A percentile compares a stretch with the other conserved stretches of the same genome.
Conservation (phyloP, 2,113 vertebrate genomes). For the Pygoscelis antarcticus region DNA sequence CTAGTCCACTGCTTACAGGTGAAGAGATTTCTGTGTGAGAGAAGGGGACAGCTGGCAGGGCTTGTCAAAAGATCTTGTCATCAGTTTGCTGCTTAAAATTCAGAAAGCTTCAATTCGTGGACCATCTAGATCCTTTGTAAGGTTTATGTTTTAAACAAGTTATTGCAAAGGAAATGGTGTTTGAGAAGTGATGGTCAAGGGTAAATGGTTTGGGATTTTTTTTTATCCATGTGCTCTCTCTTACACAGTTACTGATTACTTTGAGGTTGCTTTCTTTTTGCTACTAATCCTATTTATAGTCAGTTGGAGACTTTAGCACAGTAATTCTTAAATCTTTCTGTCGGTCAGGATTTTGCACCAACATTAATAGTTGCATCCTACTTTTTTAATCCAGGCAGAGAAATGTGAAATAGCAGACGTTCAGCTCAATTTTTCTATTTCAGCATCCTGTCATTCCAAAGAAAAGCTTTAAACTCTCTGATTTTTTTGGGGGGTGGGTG, state of each 20-base stretch:
- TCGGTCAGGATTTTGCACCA: not conserved
- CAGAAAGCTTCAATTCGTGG: not conserved
- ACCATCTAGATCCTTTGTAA: not conserved
- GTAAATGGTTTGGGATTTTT: not conserved
- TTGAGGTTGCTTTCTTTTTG: not conserved
- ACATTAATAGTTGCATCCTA: not conserved
- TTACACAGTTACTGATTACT: not conserved
- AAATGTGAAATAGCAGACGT: conserved; percentile 2
- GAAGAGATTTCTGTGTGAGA: not conserved
- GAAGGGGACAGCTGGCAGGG: not conserved
- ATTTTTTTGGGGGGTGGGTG: not conserved
- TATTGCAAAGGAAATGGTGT: not conserved
- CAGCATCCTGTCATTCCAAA: not conserved
- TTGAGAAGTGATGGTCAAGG: not conserved
- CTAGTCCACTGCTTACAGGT: not conserved
- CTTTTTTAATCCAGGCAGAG: not conserved
- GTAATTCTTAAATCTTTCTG: not conserved
- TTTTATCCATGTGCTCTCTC: not conserved
- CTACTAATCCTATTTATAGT: not conserved
- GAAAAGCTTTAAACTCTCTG: not conserved
- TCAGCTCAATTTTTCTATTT: not conserved
- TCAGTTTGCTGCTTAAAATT: not conserved
- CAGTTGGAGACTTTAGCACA: not conserved
- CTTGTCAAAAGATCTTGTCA: not conserved
- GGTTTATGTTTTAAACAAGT: not conserved